A percentile compares a stretch with the other conserved stretches of the same genome.
These are phyloP conservation scores for Diabrotica virgifera DNA, from an alignment of 1,140 invertebrate genomes.

Conservation along the genomic window DNA sequence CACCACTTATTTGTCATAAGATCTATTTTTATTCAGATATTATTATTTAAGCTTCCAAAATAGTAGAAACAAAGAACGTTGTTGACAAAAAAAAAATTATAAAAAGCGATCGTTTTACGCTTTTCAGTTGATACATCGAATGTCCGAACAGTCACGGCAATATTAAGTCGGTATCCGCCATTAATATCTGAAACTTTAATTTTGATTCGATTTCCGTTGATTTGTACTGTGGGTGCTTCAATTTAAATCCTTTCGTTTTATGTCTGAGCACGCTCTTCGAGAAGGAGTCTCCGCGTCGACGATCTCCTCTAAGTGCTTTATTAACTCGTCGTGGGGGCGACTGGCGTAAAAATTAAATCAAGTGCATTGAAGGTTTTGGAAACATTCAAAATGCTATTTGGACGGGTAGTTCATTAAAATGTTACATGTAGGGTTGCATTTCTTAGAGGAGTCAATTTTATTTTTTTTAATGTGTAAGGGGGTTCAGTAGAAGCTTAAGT, in stretches of 20 bases:
- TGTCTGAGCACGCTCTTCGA: slow-evolving; percentile 9
- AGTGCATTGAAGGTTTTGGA: not conserved
- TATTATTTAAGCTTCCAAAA: too few relatives aligned
- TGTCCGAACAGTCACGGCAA: not conserved
- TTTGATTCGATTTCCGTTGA: slow-evolving; percentile 15
- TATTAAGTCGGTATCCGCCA: slow-evolving; percentile 1
- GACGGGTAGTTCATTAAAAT: too few relatives aligned
- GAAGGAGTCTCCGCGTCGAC: not conserved
- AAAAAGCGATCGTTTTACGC: not conserved
- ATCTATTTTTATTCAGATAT: too few relatives aligned
- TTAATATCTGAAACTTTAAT: slow-evolving; percentile 11
- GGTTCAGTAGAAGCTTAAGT: too few relatives aligned
- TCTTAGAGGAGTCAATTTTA: too few relatives aligned
- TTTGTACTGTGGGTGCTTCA: slow-evolving; percentile 1
- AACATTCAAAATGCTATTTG: too few relatives aligned
- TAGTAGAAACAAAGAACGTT: too few relatives aligned
- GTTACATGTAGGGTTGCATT: too few relatives aligned
- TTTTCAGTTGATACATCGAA: not conserved
- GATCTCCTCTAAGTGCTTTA: slow-evolving; percentile 9
- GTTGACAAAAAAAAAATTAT: too few relatives aligned
- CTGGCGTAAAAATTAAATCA: not conserved
- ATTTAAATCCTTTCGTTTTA: slow-evolving; percentile 10
- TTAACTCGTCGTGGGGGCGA: not conserved
- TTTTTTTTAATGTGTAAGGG: too few relatives aligned
- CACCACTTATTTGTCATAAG: too few relatives aligned